Conservation (phyloP, 2,888 invertebrate species). For the Ectropis crepuscularia region DNA sequence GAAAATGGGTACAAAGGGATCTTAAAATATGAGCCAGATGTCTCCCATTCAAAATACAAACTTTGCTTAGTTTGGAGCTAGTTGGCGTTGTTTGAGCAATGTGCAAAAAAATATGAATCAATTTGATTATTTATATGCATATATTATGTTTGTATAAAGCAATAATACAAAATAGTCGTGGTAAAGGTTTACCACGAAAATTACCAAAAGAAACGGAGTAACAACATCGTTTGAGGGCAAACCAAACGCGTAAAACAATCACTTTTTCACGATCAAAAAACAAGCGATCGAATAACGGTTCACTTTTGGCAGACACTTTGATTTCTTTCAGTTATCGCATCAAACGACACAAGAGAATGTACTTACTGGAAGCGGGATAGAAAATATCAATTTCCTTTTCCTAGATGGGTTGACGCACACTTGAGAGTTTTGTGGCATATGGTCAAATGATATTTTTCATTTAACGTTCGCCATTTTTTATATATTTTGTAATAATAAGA, state of each 20-base stretch:
- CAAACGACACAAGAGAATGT: slow-evolving; percentile 32
- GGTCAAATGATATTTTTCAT: background rate
- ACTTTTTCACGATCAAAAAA: slow-evolving; percentile 22
- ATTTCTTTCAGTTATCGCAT: slow-evolving; percentile 40
- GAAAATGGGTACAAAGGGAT: no score
- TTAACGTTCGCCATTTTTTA: no score
- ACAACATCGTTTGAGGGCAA: slow-evolving; percentile 5
- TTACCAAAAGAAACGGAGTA: background rate
- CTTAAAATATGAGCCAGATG: no score
- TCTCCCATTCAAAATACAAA: no score
- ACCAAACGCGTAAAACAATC: slow-evolving; percentile 18
- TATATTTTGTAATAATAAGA: no score
- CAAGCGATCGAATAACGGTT: slow-evolving; percentile 35
- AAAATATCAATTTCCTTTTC: slow-evolving; percentile 38
- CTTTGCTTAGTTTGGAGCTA: no score
- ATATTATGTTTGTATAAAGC: no score
- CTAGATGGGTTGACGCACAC: slow-evolving; percentile 10
- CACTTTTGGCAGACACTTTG: slow-evolving; percentile 33
- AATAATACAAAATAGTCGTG: no score
- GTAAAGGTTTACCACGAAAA: background rate
- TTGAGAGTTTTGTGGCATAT: slow-evolving; percentile 14
- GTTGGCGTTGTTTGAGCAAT: no score
- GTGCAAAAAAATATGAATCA: no score
- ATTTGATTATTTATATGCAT: no score
- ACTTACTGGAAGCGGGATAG: slow-evolving; percentile 27